Evolutionary conservation across 2,113 vertebrate genomes (phyloP), one percentile per base, ranked within the genome.

Genomic region (Parotia lawesii): DNA sequence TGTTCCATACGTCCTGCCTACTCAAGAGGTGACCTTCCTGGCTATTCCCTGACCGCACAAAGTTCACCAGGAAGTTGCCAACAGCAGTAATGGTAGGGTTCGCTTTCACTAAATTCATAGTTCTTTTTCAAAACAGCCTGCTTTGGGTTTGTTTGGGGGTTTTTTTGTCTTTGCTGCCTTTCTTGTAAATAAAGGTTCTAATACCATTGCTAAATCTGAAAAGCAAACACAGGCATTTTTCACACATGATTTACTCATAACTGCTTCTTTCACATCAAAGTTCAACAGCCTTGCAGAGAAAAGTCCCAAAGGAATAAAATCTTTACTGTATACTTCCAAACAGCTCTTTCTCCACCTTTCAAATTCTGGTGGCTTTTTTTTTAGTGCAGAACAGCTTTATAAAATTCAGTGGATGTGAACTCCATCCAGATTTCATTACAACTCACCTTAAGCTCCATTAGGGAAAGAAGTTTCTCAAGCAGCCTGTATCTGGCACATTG

Each of bases 211-310:
- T 62, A 44, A 58, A 27, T 45, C 2, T 56, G 14, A 66, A 70
- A 84, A 60, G 9, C 5, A 72, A 77, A n/a, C 27, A 47, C 1
- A 22, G 9, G 2, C 13, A 48, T 90, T 57, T 83, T 40, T 70
- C 50, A 57, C 27, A 21, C 15, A 8, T 12, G 2, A 21, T 60
- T 60, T 92, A n/a, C 45, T 70, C 14, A 2, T 28, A 35, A 56
- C 6, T 3, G 1, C 1, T 4, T 54, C 18, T 44, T 42, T 85
- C 22, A 19, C 2, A 0, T 3, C 62, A 29, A 54, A 8, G 17
- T 56, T 44, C n/a, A 74, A 35, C 7, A 62, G 12, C 15, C 23
- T 77, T 47, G 8, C 17, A 65, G 21, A 60, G 23, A 54, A 4
- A 81, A 20, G 11, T 67, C n/a, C 4, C 14, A 35, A 23, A 79